Evolutionary conservation across 2,113 vertebrate genomes (phyloP).

Genomic region (Pardalotus punctatus): DNA sequence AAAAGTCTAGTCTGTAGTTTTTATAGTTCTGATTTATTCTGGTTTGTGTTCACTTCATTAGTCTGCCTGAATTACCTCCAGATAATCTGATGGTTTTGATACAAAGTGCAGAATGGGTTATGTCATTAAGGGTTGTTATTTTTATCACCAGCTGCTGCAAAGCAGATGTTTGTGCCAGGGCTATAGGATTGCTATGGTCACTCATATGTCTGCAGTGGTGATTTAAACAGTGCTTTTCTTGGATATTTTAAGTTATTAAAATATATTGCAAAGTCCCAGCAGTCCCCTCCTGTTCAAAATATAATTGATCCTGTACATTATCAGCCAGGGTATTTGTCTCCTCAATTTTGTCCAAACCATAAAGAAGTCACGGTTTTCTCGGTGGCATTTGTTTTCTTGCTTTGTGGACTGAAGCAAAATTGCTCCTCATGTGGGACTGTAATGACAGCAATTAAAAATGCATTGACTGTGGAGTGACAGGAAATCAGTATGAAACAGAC

Average conservation of each 20-base stretch:
- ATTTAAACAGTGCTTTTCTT: not conserved
- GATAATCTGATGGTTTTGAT: not conserved
- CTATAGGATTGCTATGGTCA: not conserved
- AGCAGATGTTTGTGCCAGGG: not conserved
- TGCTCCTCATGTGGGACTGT: not conserved
- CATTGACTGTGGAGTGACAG: not conserved
- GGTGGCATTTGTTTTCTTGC: not conserved
- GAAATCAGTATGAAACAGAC: not conserved
- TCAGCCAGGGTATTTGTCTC: not conserved
- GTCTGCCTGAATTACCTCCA: not conserved
- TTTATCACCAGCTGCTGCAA: not conserved
- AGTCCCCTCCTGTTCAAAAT: not conserved
- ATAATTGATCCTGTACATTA: not conserved
- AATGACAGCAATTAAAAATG: constrained; percentile 17
- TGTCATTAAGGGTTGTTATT: not conserved
- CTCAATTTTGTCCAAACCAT: not conserved
- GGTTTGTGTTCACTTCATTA: not conserved
- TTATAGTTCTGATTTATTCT: not conserved
- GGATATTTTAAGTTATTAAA: not conserved
- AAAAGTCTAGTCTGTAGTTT: not conserved
- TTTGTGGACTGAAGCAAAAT: not conserved
- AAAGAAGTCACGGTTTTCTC: not conserved
- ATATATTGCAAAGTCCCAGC: not conserved
- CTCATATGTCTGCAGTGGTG: not conserved
- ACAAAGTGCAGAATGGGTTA: not conserved